Percentiles rank a stretch among this genome's conserved stretches.
phyloP scores from a whole-genome alignment of 2,888 invertebrate species.

The Acrobasis consociella region DNA sequence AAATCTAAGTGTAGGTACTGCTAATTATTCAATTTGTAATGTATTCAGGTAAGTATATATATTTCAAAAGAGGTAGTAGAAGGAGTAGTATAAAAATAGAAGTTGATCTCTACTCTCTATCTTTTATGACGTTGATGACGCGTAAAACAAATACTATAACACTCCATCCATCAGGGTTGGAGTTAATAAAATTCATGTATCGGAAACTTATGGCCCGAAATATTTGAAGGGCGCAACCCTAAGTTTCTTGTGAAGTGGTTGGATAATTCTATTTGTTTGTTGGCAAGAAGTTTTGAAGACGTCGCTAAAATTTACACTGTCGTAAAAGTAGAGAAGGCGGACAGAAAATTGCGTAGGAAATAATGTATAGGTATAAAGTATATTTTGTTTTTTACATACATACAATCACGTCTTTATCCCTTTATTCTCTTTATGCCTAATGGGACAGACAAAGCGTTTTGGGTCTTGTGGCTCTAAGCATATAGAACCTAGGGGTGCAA shows the following conservation, averaged over 20 bases:
- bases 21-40: too few species aligned
- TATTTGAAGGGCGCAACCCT: slow-evolving; percentile 72
- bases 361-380: too few species aligned
- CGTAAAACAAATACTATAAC: slow-evolving; percentile 79
- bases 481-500: too few species aligned
- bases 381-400: too few species aligned
- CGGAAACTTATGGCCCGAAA: slow-evolving; percentile 80
- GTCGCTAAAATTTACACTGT: slow-evolving; percentile 4
- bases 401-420: too few species aligned
- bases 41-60: too few species aligned
- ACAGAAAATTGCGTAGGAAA: neutral
- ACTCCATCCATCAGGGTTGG: slow-evolving; percentile 71
- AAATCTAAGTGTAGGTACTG: too few species aligned
- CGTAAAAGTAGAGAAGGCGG: neutral
- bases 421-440: too few species aligned
- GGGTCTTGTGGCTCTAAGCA: too few species aligned
- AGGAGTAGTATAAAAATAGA: neutral
- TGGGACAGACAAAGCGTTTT: too few species aligned
- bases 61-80: too few species aligned
- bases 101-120: neutral
- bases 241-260: slow-evolving; percentile 30
- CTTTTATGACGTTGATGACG: slow-evolving; percentile 65
- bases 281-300: slow-evolving; percentile 20
- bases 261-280: slow-evolving; percentile 17
- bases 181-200: slow-evolving; percentile 83